A percentile compares a stretch with the other conserved stretches of the same genome.
These are phyloP conservation scores for Drosophila paramelanica DNA, from an alignment of 2,888 invertebrate species.

Conservation along the genomic window DNA sequence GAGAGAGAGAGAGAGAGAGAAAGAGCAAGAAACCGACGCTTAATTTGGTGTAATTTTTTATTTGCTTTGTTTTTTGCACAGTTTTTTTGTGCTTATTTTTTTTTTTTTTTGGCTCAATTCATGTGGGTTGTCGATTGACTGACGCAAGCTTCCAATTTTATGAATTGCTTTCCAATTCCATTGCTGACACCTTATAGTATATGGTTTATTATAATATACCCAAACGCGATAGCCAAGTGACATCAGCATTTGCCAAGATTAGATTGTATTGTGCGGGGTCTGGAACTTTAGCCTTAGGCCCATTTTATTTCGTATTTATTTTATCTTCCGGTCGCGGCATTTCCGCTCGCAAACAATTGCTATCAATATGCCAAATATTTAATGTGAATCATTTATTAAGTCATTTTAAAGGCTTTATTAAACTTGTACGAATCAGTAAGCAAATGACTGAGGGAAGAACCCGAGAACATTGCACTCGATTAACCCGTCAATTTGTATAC, in stretches of 20 bases:
- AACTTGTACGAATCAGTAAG: constrained; percentile 29
- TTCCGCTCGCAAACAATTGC: constrained; percentile 56
- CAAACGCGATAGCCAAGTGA: constrained; percentile 33
- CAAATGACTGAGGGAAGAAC: constrained; percentile 3
- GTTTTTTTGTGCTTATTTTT: constrained; percentile 29
- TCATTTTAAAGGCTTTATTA: constrained; percentile 65
- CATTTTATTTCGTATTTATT: constrained; percentile 5
- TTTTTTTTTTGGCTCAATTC: constrained; percentile 30
- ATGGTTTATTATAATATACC: constrained; percentile 14
- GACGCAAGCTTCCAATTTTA: constrained; percentile 72
- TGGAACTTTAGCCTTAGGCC: background rate
- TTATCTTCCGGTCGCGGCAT: constrained; percentile 48
- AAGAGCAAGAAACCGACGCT: constrained; percentile 29
- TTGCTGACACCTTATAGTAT: constrained; percentile 41
- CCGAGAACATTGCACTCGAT: constrained; percentile 25
- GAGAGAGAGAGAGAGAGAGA: background rate
- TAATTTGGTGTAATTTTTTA: constrained; percentile 58
- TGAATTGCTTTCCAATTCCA: constrained; percentile 69
- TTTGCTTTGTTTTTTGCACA: constrained; percentile 41
- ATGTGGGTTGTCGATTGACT: constrained; percentile 61
- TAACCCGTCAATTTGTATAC: constrained; percentile 9
- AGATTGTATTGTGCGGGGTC: constrained; percentile 46
- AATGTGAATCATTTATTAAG: constrained; percentile 62
- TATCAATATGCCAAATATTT: constrained; percentile 32
- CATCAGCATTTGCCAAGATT: constrained; percentile 43